phyloP scores from a whole-genome alignment of 2,113 vertebrate genomes.

The Cyrtonyx montezumae region DNA sequence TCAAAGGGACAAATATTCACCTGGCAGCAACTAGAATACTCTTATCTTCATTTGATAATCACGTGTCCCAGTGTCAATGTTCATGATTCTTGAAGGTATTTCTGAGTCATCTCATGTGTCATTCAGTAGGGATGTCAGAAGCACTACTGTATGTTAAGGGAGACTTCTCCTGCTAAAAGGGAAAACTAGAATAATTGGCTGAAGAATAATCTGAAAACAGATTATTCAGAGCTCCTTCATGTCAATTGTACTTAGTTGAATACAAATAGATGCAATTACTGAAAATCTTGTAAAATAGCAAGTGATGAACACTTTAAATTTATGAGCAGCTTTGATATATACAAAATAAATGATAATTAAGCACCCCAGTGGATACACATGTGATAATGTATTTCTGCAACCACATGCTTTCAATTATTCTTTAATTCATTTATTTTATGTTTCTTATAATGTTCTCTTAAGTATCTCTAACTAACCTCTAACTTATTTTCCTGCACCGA shows the following conservation, averaged over 20 bases:
- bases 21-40: background rate
- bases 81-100: background rate
- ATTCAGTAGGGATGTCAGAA: background rate
- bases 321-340: background rate
- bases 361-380: background rate
- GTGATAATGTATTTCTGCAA: background rate
- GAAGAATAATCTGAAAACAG: background rate
- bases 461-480: background rate
- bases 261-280: accelerated
- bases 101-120: background rate
- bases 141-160: background rate
- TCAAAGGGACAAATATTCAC: background rate
- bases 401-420: background rate
- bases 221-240: background rate
- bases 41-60: background rate
- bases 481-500: background rate
- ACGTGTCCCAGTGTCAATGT: background rate
- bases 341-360: background rate
- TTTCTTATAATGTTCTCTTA: background rate
- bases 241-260: background rate
- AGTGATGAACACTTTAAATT: background rate
- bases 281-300: background rate
- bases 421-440: background rate
- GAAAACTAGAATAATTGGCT: background rate
- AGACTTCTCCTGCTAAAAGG: background rate